Evolutionary conservation across 2,888 invertebrate genomes (phyloP).

Genomic region (Oligia strigilis): DNA sequence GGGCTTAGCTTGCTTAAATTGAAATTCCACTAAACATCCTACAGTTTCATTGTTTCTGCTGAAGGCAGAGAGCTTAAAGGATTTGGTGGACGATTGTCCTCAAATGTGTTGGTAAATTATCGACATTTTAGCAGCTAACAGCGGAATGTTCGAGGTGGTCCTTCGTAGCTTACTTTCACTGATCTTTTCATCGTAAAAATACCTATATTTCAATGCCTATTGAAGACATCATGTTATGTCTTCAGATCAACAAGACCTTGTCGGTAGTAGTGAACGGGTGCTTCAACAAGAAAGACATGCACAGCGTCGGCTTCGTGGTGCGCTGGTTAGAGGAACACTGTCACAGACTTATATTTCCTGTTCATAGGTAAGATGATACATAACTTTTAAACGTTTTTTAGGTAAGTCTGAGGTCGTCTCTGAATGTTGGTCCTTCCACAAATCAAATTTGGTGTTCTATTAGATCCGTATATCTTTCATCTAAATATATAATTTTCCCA

Average conservation of each 20-base stretch:
- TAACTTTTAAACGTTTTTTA: not conserved
- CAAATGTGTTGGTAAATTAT: not conserved
- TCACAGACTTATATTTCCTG: slow-evolving; percentile 93
- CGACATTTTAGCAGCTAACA: not conserved
- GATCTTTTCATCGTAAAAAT: not conserved
- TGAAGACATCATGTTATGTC: not conserved
- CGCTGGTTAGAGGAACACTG: slow-evolving; percentile 96
- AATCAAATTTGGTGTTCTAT: not conserved
- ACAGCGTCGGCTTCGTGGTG: slow-evolving; percentile 94
- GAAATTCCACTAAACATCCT: not conserved
- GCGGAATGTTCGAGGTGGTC: not conserved
- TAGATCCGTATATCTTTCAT: not conserved
- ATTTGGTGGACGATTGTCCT: not conserved
- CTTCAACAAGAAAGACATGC: slow-evolving; percentile 94
- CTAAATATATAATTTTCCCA: not conserved
- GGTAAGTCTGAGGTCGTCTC: not conserved
- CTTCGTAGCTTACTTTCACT: not conserved
- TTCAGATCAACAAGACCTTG: slow-evolving; percentile 92
- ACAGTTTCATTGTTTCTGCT: not conserved
- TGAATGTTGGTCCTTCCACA: not conserved
- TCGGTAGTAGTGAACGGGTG: slow-evolving; percentile 94
- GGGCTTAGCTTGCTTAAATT: not conserved
- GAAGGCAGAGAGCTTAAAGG: not conserved
- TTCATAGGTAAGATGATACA: slow-evolving; percentile 91
- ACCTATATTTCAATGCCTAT: not conserved